Percentiles rank a stretch among this genome's conserved stretches.
These are phyloP conservation scores for Chrysoperla carnea DNA, from an alignment of 1,140 invertebrate species.

Conservation along the genomic window DNA sequence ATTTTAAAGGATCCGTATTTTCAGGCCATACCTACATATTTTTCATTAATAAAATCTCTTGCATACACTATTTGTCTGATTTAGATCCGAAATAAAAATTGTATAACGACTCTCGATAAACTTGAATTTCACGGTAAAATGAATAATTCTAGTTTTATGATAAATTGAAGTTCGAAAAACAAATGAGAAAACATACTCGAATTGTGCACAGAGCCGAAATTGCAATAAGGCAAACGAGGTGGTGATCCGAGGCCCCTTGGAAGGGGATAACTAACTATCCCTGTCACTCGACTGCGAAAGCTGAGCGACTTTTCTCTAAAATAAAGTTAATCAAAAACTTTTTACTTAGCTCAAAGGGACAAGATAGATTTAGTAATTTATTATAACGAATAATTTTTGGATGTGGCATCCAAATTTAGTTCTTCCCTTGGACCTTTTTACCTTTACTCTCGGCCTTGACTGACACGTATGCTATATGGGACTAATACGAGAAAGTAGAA, in stretches of 20 bases:
- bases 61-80: neutral
- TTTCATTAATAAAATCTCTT: conserved; percentile 1
- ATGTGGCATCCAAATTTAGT: too few species aligned
- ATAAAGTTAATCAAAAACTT: neutral
- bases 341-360: too few species aligned
- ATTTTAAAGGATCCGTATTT: conserved; percentile 84
- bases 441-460: too few species aligned
- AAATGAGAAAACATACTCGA: neutral
- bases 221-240: too few species aligned
- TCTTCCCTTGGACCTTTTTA: too few species aligned
- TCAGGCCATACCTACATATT: conserved; percentile 61
- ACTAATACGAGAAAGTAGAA: too few species aligned
- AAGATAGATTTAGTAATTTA: too few species aligned
- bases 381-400: too few species aligned
- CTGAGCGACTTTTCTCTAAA: neutral
- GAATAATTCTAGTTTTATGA: neutral
- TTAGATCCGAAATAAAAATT: neutral
- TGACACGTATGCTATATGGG: too few species aligned
- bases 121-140: neutral
- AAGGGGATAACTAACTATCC: too few species aligned
- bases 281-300: neutral
- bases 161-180: neutral
- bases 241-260: too few species aligned
- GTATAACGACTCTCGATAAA: neutral
- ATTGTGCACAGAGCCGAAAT: neutral